Conservation (phyloP, 1,140 invertebrate species). For the Scaptomyza hsui region DNA sequence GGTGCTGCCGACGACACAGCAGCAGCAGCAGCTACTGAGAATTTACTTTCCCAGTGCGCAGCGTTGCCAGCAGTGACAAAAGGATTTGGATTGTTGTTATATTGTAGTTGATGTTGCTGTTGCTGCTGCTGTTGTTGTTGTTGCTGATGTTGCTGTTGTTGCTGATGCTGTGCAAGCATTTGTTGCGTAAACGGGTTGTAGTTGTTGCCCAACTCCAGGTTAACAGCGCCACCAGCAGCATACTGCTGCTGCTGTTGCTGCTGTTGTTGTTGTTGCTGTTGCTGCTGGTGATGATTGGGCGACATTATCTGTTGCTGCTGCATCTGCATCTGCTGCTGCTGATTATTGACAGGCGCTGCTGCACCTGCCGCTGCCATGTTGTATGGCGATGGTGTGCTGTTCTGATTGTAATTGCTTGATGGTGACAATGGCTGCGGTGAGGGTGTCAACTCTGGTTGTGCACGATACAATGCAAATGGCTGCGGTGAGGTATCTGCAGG, state of each 20-base stretch:
- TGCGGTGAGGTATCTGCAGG: constrained; percentile 76
- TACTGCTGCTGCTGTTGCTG: constrained; percentile 65
- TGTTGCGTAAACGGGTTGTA: constrained; percentile 67
- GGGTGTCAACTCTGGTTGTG: constrained; percentile 73
- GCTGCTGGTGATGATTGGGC: constrained; percentile 54
- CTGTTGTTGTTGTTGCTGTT: constrained; percentile 54
- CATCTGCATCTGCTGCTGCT: constrained; percentile 53
- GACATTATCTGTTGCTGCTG: constrained; percentile 55
- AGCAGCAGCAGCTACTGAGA: constrained; percentile 58
- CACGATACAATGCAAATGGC: constrained; percentile 72
- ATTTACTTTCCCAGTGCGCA: constrained; percentile 74
- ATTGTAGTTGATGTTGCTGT: constrained; percentile 63
- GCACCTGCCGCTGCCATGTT: constrained; percentile 53
- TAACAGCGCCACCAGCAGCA: constrained; percentile 29
- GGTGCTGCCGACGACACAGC: constrained; percentile 31
- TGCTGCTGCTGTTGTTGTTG: constrained; percentile 55
- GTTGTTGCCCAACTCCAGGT: constrained; percentile 49
- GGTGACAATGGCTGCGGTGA: constrained; percentile 80
- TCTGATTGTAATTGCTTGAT: constrained; percentile 76
- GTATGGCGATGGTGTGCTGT: constrained; percentile 76
- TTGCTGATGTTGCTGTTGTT: constrained; percentile 52
- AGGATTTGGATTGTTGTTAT: constrained; percentile 55
- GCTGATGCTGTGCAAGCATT: constrained; percentile 53
- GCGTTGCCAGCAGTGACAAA: constrained; percentile 52
- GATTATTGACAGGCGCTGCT: constrained; percentile 52